phyloP scores from a whole-genome alignment of 2,113 vertebrate genomes.

The Alosa alosa region DNA sequence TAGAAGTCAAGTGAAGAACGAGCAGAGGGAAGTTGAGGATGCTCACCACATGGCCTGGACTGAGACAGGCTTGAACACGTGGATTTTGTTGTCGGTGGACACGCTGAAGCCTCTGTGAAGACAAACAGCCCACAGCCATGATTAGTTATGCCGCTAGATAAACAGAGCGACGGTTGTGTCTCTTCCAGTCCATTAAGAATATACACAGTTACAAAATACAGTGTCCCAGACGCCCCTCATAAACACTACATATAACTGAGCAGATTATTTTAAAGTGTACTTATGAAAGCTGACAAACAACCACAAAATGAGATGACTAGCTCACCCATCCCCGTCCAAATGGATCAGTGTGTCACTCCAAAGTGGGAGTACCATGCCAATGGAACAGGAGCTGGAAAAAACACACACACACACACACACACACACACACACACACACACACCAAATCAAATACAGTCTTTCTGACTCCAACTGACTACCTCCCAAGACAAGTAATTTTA shows the following conservation, averaged over 20 bases:
- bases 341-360: constrained; percentile 98
- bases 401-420: constrained; percentile 12
- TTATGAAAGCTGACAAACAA: constrained; percentile 27
- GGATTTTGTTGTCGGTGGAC: constrained; percentile 91
- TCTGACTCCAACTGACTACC: not conserved
- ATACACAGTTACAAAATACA: not conserved
- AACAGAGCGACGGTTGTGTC: not conserved
- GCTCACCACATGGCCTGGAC: constrained; percentile 99
- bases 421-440: not conserved
- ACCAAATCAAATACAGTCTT: not conserved
- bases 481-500: not conserved
- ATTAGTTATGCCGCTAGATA: not conserved
- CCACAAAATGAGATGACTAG: constrained; percentile 6
- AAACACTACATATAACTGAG: not conserved
- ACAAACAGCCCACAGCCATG: constrained; percentile 28
- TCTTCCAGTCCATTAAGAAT: not conserved
- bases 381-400: constrained; percentile 81
- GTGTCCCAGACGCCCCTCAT: not conserved
- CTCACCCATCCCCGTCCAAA: constrained; percentile 97
- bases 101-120: constrained; percentile 87
- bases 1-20: not conserved
- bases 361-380: constrained; percentile 93
- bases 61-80: constrained; percentile 98
- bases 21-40: not conserved
- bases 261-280: not conserved